Evolutionary conservation across 2,888 invertebrate genomes (phyloP).

Genomic region (Luperina testacea): DNA sequence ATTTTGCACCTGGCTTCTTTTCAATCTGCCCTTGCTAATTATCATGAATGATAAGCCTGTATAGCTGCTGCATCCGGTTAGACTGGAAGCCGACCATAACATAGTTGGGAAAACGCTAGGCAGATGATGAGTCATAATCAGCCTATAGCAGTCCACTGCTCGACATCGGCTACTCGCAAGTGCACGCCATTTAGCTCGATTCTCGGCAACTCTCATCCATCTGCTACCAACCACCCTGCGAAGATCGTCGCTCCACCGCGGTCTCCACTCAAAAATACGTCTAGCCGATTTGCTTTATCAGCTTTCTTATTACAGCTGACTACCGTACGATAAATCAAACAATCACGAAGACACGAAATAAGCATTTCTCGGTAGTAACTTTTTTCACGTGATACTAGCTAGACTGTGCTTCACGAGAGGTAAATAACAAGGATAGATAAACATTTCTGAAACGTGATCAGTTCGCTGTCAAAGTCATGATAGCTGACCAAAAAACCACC

Average conservation of each 20-base stretch:
- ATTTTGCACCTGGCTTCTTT: slow-evolving; percentile 4
- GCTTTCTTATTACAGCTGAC: not conserved
- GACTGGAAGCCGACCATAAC: too few species aligned
- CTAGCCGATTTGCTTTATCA: not conserved
- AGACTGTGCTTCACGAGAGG: not conserved
- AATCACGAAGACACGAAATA: slow-evolving; percentile 1
- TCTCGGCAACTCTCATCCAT: not conserved
- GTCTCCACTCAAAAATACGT: not conserved
- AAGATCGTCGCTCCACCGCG: not conserved
- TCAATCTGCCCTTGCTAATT: not conserved
- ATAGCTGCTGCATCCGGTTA: too few species aligned
- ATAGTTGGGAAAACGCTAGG: too few species aligned
- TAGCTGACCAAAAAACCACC: not conserved
- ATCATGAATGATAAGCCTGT: not conserved
- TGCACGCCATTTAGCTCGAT: not conserved
- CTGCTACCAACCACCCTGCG: not conserved
- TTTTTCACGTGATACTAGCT: slow-evolving; percentile 10
- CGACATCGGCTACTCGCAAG: not conserved
- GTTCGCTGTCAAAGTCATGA: not conserved
- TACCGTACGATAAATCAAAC: not conserved
- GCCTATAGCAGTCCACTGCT: not conserved
- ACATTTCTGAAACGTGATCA: slow-evolving; percentile 1
- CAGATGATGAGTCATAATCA: not conserved
- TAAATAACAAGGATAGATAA: not conserved
- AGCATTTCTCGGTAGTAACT: slow-evolving; percentile 3